Base-by-base conservation (phyloP, 1,140 invertebrate species). In the Pissodes strobi region DNA sequence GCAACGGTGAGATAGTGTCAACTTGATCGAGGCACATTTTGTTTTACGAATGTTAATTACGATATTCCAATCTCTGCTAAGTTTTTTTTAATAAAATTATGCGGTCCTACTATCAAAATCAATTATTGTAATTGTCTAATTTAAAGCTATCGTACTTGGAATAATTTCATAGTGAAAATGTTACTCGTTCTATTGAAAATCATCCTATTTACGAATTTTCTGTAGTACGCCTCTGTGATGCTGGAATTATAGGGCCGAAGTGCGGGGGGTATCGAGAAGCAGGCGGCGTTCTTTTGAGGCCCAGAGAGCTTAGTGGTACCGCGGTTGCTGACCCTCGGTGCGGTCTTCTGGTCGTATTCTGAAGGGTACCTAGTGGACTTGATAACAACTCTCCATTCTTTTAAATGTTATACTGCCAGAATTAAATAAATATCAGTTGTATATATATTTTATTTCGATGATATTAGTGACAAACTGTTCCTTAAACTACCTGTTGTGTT, bases 241-340 rank as follows among this genome's bases (percentile, higher is more conserved):
- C 45, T 48, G 45, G 45, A 9, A 37, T 46, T 38, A 23, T 46
- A 48, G 56, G 41, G 56, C 25, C 56, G 43, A 37, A 38, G 23
- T 37, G 41, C 18, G 45, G 56, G 25, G 56, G 43, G 56, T 30
- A 49, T 17, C 12, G 25, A 18, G 17, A 45, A 25, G 56, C 43
- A 46, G 58, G 30, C 46, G 58, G 46, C 30, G 48, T 61, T 61
- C 58, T 61, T 61, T 61, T 61, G 58, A 61, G 46, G 58, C 58
- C 58, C 58, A 51, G 58, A 61, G 39, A 49, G 48, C 58, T 61
- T 51, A 49, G 45, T 51, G 45, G 58, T 37, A 51, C 45, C 58
- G 58, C 58, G 58, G 58, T 61, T 61, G 58, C 58, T 61, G 58
- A 61, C 58, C 58, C 58, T 61, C 45, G 37, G 12, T 27, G 58